These are phyloP conservation scores for Sarcophaga caerulescens DNA, from an alignment of 2,888 invertebrate species.

Conservation along the genomic window DNA sequence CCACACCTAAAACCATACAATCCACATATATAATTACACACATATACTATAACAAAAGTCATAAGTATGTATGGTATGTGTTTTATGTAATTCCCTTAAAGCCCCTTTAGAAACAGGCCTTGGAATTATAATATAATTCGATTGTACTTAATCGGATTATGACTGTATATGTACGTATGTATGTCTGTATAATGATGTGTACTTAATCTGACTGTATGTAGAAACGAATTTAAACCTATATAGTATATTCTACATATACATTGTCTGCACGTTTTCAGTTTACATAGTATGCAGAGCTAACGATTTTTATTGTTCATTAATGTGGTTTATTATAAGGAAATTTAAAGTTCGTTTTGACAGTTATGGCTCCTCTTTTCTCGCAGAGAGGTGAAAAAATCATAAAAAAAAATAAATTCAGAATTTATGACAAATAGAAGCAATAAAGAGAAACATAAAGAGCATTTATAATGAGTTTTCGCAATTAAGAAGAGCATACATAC, in stretches of 20 bases:
- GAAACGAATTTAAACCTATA: not conserved
- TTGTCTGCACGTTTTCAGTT: not conserved
- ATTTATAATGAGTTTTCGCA: slow-evolving; percentile 22
- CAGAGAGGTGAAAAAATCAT: slow-evolving; percentile 12
- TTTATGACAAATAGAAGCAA: slow-evolving; percentile 32
- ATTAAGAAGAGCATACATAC: not conserved
- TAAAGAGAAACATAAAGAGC: slow-evolving; percentile 8
- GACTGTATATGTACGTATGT: slow-evolving; percentile 29
- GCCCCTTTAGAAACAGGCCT: slow-evolving; percentile 40
- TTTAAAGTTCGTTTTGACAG: slow-evolving; percentile 15
- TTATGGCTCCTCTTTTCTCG: not conserved
- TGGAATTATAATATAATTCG: slow-evolving; percentile 63
- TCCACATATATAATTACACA: not conserved
- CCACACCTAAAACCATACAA: slow-evolving; percentile 13
- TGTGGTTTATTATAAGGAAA: slow-evolving; percentile 42
- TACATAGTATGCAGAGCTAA: not conserved
- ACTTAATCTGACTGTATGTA: slow-evolving; percentile 40
- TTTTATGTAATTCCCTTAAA: slow-evolving; percentile 44
- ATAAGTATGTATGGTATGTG: slow-evolving; percentile 2
- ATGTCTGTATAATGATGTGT: not conserved
- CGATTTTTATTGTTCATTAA: slow-evolving; percentile 35
- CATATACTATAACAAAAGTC: not conserved
- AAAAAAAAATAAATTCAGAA: slow-evolving; percentile 29
- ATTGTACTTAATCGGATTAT: slow-evolving; percentile 64
- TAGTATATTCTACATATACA: not conserved